phyloP scores from a whole-genome alignment of 2,113 vertebrate species.

The Colossoma macropomum region DNA sequence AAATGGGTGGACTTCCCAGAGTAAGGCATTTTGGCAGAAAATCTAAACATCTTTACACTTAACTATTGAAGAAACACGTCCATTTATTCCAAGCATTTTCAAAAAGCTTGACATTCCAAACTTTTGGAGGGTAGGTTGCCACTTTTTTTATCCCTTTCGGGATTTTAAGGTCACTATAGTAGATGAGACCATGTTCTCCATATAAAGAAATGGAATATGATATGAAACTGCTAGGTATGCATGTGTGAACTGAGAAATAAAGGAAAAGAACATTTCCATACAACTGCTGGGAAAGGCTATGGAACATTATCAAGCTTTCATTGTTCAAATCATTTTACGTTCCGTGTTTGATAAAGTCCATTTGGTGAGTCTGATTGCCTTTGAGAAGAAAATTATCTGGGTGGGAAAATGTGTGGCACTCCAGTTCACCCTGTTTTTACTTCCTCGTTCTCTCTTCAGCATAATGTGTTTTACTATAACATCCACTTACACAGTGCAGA shows the following conservation, averaged over 20 bases:
- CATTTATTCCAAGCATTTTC: too few relatives aligned
- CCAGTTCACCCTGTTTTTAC: not conserved
- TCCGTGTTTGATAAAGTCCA: constrained; percentile 5
- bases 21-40: too few relatives aligned
- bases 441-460: not conserved
- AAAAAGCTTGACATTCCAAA: too few relatives aligned
- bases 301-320: constrained; percentile 13
- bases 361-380: constrained; percentile 6
- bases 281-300: not conserved
- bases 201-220: not conserved
- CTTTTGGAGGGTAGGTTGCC: too few relatives aligned
- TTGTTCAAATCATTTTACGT: not conserved
- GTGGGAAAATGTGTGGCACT: constrained; percentile 24
- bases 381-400: constrained; percentile 21
- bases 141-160: too few relatives aligned
- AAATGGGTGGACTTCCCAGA: too few relatives aligned
- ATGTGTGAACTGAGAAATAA: not conserved
- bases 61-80: too few relatives aligned
- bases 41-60: too few relatives aligned
- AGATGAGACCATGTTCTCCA: not conserved
- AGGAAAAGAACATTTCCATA: not conserved
- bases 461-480: not conserved
- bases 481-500: not conserved
- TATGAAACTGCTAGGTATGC: not conserved
- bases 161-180: not conserved